Evolutionary conservation across 2,113 vertebrate genomes (phyloP).

Genomic region (Cavia porcellus): DNA sequence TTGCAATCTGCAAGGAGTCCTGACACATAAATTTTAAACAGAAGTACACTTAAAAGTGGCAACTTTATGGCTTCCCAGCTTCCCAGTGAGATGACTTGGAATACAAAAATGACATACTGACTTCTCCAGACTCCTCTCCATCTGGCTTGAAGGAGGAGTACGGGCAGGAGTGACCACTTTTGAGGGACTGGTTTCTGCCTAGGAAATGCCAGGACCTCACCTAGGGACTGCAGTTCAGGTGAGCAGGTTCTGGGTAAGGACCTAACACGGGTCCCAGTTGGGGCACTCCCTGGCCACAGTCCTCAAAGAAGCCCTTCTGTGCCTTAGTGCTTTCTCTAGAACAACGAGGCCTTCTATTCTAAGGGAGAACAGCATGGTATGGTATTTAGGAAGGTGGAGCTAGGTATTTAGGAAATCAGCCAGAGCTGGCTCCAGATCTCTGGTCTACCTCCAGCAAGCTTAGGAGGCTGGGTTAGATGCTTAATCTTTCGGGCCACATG

Average conservation of each 20-base stretch:
- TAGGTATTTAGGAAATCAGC: not conserved
- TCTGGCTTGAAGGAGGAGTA: not conserved
- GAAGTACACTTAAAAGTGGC: not conserved
- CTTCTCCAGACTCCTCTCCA: constrained; percentile 34
- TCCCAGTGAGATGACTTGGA: not conserved
- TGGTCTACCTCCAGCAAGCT: not conserved
- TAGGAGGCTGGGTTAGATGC: not conserved
- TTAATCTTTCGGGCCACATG: not conserved
- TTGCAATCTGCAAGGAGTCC: not conserved
- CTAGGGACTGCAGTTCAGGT: not conserved
- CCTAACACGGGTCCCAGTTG: not conserved
- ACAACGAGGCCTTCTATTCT: not conserved
- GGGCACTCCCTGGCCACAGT: not conserved
- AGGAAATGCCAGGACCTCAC: not conserved
- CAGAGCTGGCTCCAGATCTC: not conserved
- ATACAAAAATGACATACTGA: not conserved
- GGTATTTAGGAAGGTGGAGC: not conserved
- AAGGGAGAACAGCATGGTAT: not conserved
- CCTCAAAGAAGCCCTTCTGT: not conserved
- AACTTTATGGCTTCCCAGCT: constrained; percentile 7
- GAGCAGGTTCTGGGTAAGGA: not conserved
- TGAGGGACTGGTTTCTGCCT: not conserved
- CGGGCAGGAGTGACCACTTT: not conserved
- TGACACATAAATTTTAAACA: not conserved
- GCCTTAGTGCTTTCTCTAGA: not conserved